A percentile compares a stretch with the other conserved stretches of the same genome.
phyloP scores from a whole-genome alignment of 2,797 vertebrate genomes.

The Sarcophilus harrisii region DNA sequence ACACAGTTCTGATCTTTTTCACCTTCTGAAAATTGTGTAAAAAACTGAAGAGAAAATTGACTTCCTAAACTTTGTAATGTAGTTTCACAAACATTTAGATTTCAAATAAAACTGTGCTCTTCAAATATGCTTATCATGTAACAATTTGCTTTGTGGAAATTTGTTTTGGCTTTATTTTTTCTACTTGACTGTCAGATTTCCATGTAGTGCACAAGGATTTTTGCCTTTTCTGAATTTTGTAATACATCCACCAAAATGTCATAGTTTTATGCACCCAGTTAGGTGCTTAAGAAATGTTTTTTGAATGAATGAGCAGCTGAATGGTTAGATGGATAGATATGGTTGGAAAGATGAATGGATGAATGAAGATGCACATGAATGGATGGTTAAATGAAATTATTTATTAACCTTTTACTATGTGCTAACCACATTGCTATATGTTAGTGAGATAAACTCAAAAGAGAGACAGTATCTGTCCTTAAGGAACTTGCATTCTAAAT shows the following conservation, averaged over 20 bases:
- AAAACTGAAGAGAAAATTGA: background rate
- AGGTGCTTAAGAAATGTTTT: background rate
- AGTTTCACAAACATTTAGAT: background rate
- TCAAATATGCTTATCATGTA: background rate
- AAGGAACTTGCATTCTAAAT: background rate
- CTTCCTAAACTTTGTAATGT: background rate
- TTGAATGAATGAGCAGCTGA: background rate
- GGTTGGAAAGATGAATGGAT: background rate
- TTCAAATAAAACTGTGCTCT: background rate
- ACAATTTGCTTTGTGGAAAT: background rate
- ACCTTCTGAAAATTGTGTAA: background rate
- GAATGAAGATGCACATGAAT: background rate
- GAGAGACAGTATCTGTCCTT: background rate
- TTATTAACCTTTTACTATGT: background rate
- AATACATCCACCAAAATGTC: background rate
- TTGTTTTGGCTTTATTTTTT: background rate
- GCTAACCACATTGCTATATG: background rate
- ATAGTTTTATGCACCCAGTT: background rate
- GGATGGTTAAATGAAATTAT: background rate
- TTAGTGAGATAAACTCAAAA: background rate
- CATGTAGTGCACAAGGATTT: background rate
- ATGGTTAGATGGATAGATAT: too few species aligned
- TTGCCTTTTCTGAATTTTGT: background rate
- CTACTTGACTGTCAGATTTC: background rate
- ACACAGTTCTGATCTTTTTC: background rate